Evolutionary conservation across 2,113 vertebrate species (phyloP).

Genomic region (Eclectus roratus): DNA sequence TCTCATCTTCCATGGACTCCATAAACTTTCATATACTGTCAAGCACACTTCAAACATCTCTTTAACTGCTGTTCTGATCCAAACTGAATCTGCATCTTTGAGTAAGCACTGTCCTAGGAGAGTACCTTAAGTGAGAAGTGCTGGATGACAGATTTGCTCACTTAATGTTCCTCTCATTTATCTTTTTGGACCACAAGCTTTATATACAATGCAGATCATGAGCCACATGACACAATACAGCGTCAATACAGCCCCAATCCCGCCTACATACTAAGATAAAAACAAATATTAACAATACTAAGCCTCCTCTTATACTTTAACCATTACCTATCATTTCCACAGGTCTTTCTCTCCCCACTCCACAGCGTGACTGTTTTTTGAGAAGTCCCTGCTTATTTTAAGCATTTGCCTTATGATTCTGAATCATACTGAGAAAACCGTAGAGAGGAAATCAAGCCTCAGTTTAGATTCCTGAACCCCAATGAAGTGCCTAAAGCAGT

Average conservation of each 20-base stretch:
- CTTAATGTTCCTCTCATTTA: neutral
- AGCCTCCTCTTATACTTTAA: neutral
- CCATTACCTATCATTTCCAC: neutral
- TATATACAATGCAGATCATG: neutral
- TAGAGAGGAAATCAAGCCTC: neutral
- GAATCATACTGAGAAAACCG: neutral
- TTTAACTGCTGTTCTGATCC: neutral
- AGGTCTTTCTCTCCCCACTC: neutral
- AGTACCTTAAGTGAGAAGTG: neutral
- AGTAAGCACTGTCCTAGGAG: neutral
- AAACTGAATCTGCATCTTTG: neutral
- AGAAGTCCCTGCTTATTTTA: neutral
- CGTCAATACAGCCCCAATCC: neutral
- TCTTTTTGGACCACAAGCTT: neutral
- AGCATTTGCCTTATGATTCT: conserved; percentile 19
- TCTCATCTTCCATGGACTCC: neutral
- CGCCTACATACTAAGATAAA: neutral
- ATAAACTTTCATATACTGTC: neutral
- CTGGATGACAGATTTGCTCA: neutral
- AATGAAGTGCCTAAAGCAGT: neutral
- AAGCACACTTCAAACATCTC: neutral
- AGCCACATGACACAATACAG: neutral
- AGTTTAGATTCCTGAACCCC: neutral
- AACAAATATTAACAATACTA: neutral
- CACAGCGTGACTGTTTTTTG: neutral